Percentiles rank a stretch among this genome's conserved stretches.
phyloP scores from a whole-genome alignment of 2,797 vertebrate genomes.

The Fratercula arctica region DNA sequence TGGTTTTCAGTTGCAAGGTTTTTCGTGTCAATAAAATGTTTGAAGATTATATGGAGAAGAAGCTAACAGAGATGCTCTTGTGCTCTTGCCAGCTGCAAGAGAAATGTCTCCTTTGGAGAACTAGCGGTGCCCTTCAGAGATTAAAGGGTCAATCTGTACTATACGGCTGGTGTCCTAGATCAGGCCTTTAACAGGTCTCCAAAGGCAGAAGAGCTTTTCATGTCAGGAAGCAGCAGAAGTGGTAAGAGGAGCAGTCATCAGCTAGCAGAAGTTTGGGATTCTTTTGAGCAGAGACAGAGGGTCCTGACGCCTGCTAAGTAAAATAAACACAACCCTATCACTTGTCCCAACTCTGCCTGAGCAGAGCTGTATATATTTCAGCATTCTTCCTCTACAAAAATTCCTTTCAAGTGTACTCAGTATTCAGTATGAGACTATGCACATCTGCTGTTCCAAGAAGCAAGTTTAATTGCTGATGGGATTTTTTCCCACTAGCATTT shows the following conservation, averaged over 20 bases:
- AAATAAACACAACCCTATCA: neutral
- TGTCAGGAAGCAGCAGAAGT: neutral
- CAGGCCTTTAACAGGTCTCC: neutral
- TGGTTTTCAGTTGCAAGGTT: neutral
- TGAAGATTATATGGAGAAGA: neutral
- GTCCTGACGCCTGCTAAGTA: neutral
- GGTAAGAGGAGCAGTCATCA: neutral
- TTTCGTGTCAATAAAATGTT: neutral
- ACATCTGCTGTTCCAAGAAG: constrained; percentile 77
- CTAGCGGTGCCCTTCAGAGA: neutral
- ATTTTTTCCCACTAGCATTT: constrained; percentile 69
- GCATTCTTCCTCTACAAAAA: constrained; percentile 30
- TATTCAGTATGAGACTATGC: constrained; percentile 55
- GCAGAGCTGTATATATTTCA: constrained; percentile 3
- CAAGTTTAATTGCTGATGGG: constrained; percentile 77
- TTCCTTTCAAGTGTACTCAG: constrained; percentile 56
- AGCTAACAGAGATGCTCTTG: neutral
- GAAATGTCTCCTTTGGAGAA: neutral
- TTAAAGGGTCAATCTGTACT: neutral
- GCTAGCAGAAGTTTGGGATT: neutral
- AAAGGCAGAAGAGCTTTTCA: neutral
- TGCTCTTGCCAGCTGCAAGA: neutral
- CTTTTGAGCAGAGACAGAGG: neutral
- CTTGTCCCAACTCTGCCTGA: neutral
- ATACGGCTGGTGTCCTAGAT: neutral